A percentile compares a stretch with the other conserved stretches of the same genome.
Conservation (phyloP, 2,797 vertebrate genomes). For the Potorous gilbertii region DNA sequence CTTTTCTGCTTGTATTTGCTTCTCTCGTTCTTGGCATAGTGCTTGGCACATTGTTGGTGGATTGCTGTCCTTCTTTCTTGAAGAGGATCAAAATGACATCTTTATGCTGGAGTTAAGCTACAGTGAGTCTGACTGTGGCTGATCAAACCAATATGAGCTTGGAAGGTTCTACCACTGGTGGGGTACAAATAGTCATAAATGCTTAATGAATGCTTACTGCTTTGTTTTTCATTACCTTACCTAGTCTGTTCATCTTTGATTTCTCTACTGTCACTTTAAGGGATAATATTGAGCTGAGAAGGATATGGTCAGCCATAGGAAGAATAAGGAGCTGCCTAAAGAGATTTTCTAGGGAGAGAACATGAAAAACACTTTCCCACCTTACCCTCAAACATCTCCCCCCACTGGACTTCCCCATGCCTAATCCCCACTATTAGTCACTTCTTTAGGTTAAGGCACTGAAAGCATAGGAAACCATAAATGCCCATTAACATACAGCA, state of each 20-base stretch:
- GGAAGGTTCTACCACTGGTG: not conserved
- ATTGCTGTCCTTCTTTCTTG: not conserved
- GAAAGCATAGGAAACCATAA: not conserved
- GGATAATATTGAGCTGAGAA: not conserved
- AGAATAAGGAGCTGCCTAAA: not conserved
- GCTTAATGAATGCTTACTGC: not conserved
- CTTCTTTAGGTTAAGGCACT: not conserved
- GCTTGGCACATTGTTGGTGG: not conserved
- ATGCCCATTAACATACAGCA: not conserved
- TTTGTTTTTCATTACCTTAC: not conserved
- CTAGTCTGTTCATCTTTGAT: not conserved
- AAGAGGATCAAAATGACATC: not conserved
- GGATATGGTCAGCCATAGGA: not conserved
- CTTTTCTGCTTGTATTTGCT: not conserved
- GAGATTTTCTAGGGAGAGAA: not conserved
- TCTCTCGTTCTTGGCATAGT: not conserved
- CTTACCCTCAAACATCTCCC: not conserved
- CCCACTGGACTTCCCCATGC: not conserved
- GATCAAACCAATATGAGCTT: not conserved
- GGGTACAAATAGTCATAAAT: not conserved
- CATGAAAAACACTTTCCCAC: not conserved
- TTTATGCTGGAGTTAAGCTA: not conserved
- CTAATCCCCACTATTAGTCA: too few relatives aligned
- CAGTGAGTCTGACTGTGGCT: not conserved
- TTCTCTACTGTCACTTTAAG: not conserved